These are phyloP conservation scores for Pelodytes ibericus DNA, from an alignment of 2,797 vertebrate species.

Conservation along the genomic window DNA sequence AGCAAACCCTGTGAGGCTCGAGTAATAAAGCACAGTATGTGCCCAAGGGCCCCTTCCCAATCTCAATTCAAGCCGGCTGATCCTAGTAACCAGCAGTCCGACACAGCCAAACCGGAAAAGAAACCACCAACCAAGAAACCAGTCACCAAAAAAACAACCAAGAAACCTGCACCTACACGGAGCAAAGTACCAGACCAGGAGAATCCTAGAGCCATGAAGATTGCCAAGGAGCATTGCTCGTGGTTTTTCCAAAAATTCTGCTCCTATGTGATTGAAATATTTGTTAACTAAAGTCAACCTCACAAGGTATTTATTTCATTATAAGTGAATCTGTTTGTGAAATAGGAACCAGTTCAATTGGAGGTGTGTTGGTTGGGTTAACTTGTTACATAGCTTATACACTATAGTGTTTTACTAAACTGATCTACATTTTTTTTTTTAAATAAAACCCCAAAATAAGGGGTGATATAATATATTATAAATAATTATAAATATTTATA, in stretches of 20 bases:
- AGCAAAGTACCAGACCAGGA: constrained; percentile 44
- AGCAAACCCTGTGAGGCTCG: constrained; percentile 72
- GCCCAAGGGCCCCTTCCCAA: constrained; percentile 71
- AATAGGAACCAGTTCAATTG: too few species aligned
- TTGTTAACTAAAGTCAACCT: constrained; percentile 67
- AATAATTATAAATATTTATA: too few species aligned
- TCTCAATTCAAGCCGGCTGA: constrained; percentile 72
- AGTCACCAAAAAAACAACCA: constrained; percentile 43
- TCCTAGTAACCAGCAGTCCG: constrained; percentile 56
- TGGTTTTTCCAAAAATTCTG: constrained; percentile 78
- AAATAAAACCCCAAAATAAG: too few species aligned
- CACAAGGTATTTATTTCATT: background rate
- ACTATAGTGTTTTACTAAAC: too few species aligned
- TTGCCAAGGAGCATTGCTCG: constrained; percentile 80
- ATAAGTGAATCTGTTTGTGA: background rate
- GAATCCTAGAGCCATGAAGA: constrained; percentile 68
- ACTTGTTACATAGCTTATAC: too few species aligned
- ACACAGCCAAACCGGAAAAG: constrained; percentile 23
- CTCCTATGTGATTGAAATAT: constrained; percentile 76
- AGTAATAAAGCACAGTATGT: constrained; percentile 73
- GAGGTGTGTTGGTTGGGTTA: too few species aligned
- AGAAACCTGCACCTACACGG: constrained; percentile 38
- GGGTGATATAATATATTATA: too few species aligned
- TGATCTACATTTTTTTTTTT: too few species aligned
- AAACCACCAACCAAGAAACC: constrained; percentile 24